Percentiles rank a stretch among this genome's conserved stretches.
phyloP scores from a whole-genome alignment of 2,113 vertebrate species.

The Xenus cinereus region DNA sequence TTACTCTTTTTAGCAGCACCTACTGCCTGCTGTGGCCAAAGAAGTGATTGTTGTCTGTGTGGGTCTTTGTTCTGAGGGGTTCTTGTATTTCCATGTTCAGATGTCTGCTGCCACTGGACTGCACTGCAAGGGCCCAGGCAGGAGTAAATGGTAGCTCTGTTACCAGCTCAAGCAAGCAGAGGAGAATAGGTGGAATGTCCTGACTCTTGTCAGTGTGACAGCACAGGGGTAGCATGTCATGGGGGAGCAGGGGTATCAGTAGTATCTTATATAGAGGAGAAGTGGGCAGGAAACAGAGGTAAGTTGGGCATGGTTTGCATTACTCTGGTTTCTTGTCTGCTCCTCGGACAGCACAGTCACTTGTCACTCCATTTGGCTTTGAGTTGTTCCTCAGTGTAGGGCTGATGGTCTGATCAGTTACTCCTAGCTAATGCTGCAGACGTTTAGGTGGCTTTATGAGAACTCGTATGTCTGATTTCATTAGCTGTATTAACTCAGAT shows the following conservation, averaged over 20 bases:
- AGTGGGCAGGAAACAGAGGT: not conserved
- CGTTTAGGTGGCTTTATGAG: not conserved
- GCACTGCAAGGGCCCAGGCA: not conserved
- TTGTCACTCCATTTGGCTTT: not conserved
- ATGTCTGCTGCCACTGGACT: not conserved
- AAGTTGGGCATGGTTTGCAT: not conserved
- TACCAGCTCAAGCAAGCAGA: not conserved
- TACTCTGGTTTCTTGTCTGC: not conserved
- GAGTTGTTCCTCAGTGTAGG: fast-evolving
- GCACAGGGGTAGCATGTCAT: not conserved
- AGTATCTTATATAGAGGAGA: not conserved
- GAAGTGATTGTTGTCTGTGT: not conserved
- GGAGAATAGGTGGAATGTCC: not conserved
- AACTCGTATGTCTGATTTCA: not conserved
- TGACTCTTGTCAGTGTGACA: not conserved
- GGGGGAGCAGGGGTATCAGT: no score
- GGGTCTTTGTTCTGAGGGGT: not conserved
- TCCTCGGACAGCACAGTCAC: not conserved
- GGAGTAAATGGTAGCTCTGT: not conserved
- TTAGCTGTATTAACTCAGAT: not conserved
- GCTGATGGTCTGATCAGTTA: not conserved
- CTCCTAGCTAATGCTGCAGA: not conserved
- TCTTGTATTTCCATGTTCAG: not conserved
- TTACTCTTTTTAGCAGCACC: not conserved
- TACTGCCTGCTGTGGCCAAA: not conserved